phyloP scores from a whole-genome alignment of 2,113 vertebrate genomes.

The Solenodon paradoxus region DNA sequence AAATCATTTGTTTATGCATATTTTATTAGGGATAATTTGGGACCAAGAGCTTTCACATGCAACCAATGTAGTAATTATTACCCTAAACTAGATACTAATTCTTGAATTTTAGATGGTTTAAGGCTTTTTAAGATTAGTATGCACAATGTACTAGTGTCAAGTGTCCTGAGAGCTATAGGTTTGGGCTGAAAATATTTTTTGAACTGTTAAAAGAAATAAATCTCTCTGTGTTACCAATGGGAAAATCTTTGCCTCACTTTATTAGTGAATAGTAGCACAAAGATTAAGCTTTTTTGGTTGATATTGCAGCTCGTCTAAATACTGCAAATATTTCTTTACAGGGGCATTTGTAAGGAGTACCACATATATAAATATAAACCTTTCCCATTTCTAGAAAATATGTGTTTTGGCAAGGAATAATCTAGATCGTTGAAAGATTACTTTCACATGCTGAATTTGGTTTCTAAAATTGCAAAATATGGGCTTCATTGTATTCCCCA shows the following conservation, averaged over 20 bases:
- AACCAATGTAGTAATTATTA: background rate
- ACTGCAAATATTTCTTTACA: background rate
- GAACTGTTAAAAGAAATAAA: background rate
- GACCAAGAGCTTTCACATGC: background rate
- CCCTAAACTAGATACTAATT: background rate
- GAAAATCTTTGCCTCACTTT: background rate
- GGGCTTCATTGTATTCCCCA: background rate
- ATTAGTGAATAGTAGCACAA: background rate
- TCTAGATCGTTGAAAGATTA: too few species aligned
- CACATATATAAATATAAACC: background rate
- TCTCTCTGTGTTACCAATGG: background rate
- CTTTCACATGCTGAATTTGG: background rate
- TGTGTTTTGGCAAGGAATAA: background rate
- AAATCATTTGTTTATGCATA: background rate
- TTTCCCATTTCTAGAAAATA: background rate
- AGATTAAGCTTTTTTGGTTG: background rate
- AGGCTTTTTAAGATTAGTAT: background rate
- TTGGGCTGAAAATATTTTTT: background rate
- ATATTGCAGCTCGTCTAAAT: background rate
- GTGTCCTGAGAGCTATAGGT: background rate
- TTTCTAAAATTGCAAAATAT: constrained; percentile 47
- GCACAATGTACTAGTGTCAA: background rate
- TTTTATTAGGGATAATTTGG: constrained; percentile 13
- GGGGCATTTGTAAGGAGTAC: background rate
- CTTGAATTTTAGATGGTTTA: constrained; percentile 12